A percentile compares a stretch with the other conserved stretches of the same genome.
These are phyloP conservation scores for Beroe ovata DNA, from an alignment of 37 sponge, comb jelly and placozoan species.

Conservation along the genomic window DNA sequence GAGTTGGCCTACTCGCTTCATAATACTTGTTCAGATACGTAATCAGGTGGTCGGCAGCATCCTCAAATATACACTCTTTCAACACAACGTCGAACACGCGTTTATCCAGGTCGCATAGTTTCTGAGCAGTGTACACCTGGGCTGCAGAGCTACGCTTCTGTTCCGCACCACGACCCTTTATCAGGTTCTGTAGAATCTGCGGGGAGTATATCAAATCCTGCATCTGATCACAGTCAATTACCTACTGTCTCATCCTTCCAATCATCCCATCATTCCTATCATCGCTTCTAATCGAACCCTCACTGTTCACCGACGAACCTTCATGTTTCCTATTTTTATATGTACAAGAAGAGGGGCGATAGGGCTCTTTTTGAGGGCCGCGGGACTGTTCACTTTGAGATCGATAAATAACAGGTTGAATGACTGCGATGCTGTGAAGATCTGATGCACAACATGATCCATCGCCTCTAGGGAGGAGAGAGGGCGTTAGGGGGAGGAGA, in stretches of 20 bases:
- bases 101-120: conserved; percentile 19
- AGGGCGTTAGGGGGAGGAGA: too few relatives aligned
- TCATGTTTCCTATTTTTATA: conserved; percentile 42
- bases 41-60: conserved; percentile 35
- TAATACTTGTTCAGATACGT: conserved; percentile 56
- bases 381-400: conserved; percentile 39
- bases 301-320: background rate
- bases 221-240: too few relatives aligned
- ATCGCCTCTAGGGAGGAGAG: too few relatives aligned
- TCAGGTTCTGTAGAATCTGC: conserved; percentile 55
- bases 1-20: conserved; percentile 55
- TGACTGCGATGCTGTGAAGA: conserved; percentile 43
- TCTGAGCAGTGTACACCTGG: conserved; percentile 59
- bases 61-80: conserved; percentile 53
- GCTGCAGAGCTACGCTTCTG: conserved; percentile 51
- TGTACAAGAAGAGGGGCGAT: conserved; percentile 56
- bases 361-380: conserved; percentile 30
- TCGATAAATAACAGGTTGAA: conserved; percentile 54
- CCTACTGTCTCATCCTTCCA: background rate
- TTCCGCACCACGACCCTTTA: conserved; percentile 35
- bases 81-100: conserved; percentile 61
- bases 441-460: conserved; percentile 57
- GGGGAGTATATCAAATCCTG: too few relatives aligned
- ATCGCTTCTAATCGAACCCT: background rate
- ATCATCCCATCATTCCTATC: too few relatives aligned